Evolutionary conservation across 2,113 vertebrate genomes (phyloP), one percentile per base, ranked within the genome.

Genomic region (Anolis carolinensis): DNA sequence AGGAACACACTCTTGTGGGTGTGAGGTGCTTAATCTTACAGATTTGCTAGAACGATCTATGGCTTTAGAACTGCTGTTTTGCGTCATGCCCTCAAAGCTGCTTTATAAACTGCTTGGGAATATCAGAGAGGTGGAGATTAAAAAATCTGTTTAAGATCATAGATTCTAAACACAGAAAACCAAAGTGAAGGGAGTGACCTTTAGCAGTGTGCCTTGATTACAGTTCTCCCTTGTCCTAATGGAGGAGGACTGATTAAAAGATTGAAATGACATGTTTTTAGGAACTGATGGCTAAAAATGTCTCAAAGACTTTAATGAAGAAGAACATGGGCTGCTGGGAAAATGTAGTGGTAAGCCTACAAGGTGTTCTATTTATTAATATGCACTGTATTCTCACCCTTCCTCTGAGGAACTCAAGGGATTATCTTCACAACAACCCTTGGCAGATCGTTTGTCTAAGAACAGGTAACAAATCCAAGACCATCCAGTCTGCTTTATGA

Each of bases 11-110:
- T 87, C 78, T 89, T 89, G 90, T 55, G 92, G 83, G 91, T 91
- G 90, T 83, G 93, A 95, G 92, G 89, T 93, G 92, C 91, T 94
- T 95, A 95, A 94, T 93, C 92, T 92, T 93, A 89, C 91, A 94
- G 94, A 95, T 95, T 93, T 95, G 94, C 92, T 92, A 81, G 88
- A 93, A 94, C 88, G 92, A 91, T 93, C 92, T 92, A 9, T 93
- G 85, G 94, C 91, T 94, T 94, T 95, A 92, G 73, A 92, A 93
- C 9, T 77, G 63, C 85, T 23, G 92, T 0, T 92, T 93, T 95
- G 89, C 94, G 91, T 95, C 95, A 95, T 39, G 63, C 79, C 91
- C 93, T 11, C 0, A 95, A 95, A 95, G 93, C 95, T 0, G 92
- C 94, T 95, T 95, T 95, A 44, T 78, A 74, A 87, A 86, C 79